Evolutionary conservation across 2,888 invertebrate genomes (phyloP).

Genomic region (Colletes collaris): DNA sequence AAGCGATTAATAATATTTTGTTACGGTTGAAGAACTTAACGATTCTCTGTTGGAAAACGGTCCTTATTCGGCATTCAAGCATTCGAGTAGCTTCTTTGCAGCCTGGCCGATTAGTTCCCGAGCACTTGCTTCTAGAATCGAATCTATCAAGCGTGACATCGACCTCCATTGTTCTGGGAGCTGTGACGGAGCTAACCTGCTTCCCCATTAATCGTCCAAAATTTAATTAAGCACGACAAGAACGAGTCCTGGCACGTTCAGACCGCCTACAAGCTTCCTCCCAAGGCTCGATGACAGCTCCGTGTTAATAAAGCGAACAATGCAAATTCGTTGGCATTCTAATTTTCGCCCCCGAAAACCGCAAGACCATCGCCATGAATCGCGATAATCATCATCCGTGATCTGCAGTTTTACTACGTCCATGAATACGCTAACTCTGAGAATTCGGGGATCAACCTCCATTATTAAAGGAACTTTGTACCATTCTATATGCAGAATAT

Average conservation of each 20-base stretch:
- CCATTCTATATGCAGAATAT: too few relatives aligned
- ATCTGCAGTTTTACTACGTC: too few relatives aligned
- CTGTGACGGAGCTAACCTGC: conserved; percentile 40
- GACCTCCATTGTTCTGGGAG: conserved; percentile 49
- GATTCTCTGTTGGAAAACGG: too few relatives aligned
- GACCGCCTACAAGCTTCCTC: conserved; percentile 16
- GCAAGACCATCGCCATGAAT: background rate
- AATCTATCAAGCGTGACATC: conserved; percentile 59
- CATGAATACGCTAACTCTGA: too few relatives aligned
- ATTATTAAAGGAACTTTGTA: too few relatives aligned
- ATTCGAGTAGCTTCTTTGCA: conserved; percentile 31
- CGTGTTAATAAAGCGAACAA: conserved; percentile 32
- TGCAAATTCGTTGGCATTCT: conserved; percentile 9
- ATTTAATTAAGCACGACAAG: conserved; percentile 74
- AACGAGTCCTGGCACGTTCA: conserved; percentile 31
- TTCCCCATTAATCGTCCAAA: conserved; percentile 75
- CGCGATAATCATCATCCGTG: too few relatives aligned
- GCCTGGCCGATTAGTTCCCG: conserved; percentile 40
- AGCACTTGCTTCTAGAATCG: conserved; percentile 44
- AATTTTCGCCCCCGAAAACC: conserved; percentile 2
- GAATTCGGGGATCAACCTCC: too few relatives aligned
- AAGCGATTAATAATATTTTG: conserved; percentile 34
- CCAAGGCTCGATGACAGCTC: background rate
- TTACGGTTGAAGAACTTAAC: too few relatives aligned
- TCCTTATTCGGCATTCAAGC: background rate